Conservation (phyloP, 2,113 vertebrate species). For the Microcebus tavaratra region DNA sequence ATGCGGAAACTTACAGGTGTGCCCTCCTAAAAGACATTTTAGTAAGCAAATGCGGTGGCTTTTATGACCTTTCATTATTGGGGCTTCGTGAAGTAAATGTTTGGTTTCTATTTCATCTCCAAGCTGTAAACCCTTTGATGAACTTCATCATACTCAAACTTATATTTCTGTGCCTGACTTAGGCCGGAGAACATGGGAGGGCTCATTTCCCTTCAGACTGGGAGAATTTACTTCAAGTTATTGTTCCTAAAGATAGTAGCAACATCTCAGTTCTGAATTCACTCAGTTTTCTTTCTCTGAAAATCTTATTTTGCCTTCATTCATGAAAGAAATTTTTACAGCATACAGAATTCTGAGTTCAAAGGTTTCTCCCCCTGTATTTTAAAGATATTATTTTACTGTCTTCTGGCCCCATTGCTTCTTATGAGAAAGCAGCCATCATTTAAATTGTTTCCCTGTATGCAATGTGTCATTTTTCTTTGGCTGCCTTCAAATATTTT, state of each 20-base stretch:
- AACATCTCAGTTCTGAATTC: background rate
- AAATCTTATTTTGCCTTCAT: background rate
- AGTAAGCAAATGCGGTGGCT: background rate
- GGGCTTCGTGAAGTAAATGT: background rate
- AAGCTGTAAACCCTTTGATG: background rate
- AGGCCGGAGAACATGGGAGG: background rate
- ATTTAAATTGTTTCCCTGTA: background rate
- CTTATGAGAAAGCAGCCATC: background rate
- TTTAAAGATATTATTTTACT: background rate
- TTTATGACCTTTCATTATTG: background rate
- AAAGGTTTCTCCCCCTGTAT: background rate
- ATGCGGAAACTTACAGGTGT: background rate
- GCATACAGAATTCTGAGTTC: background rate
- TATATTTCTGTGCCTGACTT: background rate
- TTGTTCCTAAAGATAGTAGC: no score
- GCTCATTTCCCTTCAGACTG: background rate
- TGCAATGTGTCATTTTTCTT: background rate
- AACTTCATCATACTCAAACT: background rate
- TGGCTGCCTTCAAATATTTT: background rate
- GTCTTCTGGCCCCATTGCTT: background rate
- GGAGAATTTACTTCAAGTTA: background rate
- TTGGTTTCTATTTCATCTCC: background rate
- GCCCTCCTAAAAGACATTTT: background rate
- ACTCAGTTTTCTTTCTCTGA: background rate
- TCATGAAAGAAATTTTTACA: background rate